phyloP scores from a whole-genome alignment of 2,888 invertebrate species.

The Oeneis ivallda region DNA sequence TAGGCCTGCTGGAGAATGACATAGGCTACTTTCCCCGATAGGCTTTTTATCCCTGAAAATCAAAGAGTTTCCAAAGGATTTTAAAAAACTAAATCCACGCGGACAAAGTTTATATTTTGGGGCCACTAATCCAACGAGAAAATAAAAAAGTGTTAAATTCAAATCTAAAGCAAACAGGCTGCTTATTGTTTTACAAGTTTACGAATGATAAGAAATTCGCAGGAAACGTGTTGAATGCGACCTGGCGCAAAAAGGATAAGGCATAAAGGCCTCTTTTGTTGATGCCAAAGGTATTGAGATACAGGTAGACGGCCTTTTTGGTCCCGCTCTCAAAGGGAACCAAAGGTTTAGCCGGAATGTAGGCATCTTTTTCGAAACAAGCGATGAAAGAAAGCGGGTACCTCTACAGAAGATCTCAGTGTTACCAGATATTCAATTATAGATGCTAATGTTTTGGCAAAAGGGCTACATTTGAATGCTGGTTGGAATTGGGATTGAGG shows the following conservation, averaged over 20 bases:
- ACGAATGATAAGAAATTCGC: slow-evolving; percentile 34
- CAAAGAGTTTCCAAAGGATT: no score
- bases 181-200: slow-evolving; percentile 30
- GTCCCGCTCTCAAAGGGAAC: slow-evolving; percentile 26
- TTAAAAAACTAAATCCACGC: no score
- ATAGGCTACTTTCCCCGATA: no score
- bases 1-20: no score
- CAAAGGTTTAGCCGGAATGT: slow-evolving; percentile 36
- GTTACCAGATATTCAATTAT: slow-evolving; percentile 12
- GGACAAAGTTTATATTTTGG: no score
- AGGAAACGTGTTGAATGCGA: slow-evolving; percentile 33
- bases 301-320: slow-evolving; percentile 38
- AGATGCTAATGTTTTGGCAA: neutral
- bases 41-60: neutral
- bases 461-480: neutral
- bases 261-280: slow-evolving; percentile 41
- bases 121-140: neutral
- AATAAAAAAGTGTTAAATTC: slow-evolving; percentile 29
- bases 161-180: slow-evolving; percentile 22
- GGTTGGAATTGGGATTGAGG: neutral
- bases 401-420: neutral
- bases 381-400: slow-evolving; percentile 19
- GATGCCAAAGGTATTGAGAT: slow-evolving; percentile 32
- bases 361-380: slow-evolving; percentile 23
- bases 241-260: slow-evolving; percentile 44